Evolutionary conservation across 1,140 invertebrate species (phyloP).

Genomic region (Drosophila takahashii): DNA sequence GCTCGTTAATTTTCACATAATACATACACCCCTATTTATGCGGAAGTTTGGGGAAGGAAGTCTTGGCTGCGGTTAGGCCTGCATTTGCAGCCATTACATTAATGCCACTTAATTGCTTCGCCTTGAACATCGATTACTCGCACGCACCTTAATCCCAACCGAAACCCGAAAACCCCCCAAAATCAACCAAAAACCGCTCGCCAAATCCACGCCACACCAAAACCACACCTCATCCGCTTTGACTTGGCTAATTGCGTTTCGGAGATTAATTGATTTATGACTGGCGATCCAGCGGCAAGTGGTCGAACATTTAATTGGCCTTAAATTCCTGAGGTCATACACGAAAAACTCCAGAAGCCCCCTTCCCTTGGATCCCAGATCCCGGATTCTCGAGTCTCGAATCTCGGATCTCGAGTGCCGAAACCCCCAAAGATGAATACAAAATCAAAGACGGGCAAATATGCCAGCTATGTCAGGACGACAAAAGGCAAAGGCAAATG

Average conservation of each 20-base stretch:
- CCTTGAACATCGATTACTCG: constrained; percentile 58
- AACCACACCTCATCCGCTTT: constrained; percentile 26
- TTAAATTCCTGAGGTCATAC: constrained; percentile 27
- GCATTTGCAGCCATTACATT: constrained; percentile 25
- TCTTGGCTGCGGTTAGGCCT: constrained; percentile 20
- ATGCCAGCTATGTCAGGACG: constrained; percentile 33
- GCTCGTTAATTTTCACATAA: constrained; percentile 46
- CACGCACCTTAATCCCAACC: constrained; percentile 47
- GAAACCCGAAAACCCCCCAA: not conserved
- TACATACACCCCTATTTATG: constrained; percentile 30
- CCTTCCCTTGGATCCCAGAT: not conserved
- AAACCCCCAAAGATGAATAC: constrained; percentile 38
- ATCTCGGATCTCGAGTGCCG: not conserved
- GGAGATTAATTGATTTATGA: constrained; percentile 79
- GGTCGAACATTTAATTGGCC: constrained; percentile 44
- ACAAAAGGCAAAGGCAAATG: constrained; percentile 27
- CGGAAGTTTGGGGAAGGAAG: constrained; percentile 3
- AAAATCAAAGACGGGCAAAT: constrained; percentile 69
- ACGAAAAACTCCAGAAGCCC: not conserved
- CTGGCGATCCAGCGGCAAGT: constrained; percentile 23
- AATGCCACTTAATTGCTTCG: constrained; percentile 64
- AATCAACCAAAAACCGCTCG: constrained; percentile 7
- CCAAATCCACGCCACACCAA: constrained; percentile 10
- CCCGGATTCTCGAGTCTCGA: too few relatives aligned
- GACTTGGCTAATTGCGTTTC: constrained; percentile 65